Evolutionary conservation across 1,140 invertebrate genomes (phyloP).

Genomic region (Drosophila parvula): DNA sequence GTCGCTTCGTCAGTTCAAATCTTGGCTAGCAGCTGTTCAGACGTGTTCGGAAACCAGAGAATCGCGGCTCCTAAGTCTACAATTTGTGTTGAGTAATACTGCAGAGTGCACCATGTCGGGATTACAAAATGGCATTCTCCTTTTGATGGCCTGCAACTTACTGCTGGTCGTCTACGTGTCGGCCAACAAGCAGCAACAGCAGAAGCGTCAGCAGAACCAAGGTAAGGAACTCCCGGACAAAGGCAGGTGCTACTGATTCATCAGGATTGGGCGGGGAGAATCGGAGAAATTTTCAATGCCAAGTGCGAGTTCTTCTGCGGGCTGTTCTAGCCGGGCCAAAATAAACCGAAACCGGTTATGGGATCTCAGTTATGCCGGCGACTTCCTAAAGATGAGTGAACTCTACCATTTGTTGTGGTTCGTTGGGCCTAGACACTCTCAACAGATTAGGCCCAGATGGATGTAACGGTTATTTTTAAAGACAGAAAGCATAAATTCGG

Average conservation of each 20-base stretch:
- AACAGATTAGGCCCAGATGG: conserved; percentile 2
- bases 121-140: conserved; percentile 47
- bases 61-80: neutral
- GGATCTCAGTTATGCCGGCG: conserved; percentile 20
- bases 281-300: conserved; percentile 54
- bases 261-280: conserved; percentile 3
- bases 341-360: conserved; percentile 66
- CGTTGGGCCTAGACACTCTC: conserved; percentile 28
- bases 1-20: conserved; percentile 60
- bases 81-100: conserved; percentile 37
- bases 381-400: conserved; percentile 37
- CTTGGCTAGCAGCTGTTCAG: conserved; percentile 55
- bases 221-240: conserved; percentile 45
- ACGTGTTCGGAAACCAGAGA: conserved; percentile 35
- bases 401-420: conserved; percentile 26
- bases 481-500: neutral
- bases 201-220: conserved; percentile 63
- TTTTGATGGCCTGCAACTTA: conserved; percentile 57
- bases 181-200: conserved; percentile 61
- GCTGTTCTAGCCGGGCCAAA: conserved; percentile 61
- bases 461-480: conserved; percentile 14
- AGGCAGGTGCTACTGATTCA: conserved; percentile 31
- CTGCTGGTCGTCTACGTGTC: conserved; percentile 41
- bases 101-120: conserved; percentile 56
- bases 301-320: conserved; percentile 13